phyloP scores from a whole-genome alignment of 2,113 vertebrate species.

The Irena cyanogastra region DNA sequence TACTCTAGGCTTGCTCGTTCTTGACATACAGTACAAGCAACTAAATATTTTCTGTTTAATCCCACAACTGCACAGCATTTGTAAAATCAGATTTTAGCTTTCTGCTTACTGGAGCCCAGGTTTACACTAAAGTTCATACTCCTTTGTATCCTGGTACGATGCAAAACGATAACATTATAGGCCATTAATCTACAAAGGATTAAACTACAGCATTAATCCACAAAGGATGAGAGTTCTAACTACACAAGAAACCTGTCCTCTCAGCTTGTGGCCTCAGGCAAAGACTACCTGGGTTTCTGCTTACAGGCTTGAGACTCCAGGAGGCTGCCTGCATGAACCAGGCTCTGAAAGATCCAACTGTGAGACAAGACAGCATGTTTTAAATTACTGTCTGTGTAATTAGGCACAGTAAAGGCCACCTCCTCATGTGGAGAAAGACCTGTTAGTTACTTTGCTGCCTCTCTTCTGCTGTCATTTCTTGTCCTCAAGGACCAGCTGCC shows the following conservation, averaged over 20 bases:
- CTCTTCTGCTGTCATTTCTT: background rate
- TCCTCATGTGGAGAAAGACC: background rate
- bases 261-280: background rate
- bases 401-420: background rate
- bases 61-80: background rate
- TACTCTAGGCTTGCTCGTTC: background rate
- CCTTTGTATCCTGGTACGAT: background rate
- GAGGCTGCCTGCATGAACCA: background rate
- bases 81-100: background rate
- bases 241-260: background rate
- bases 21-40: background rate
- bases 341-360: background rate
- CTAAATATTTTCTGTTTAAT: background rate
- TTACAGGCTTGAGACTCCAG: background rate
- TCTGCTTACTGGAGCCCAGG: background rate
- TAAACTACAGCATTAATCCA: background rate
- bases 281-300: background rate
- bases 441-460: conserved; percentile 17
- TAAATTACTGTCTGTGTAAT: background rate
- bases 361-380: background rate
- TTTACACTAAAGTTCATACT: background rate
- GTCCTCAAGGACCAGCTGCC: background rate
- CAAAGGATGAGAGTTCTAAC: background rate
- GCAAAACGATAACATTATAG: background rate
- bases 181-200: background rate